phyloP scores from a whole-genome alignment of 2,113 vertebrate genomes.

The Etheostoma spectabile region DNA sequence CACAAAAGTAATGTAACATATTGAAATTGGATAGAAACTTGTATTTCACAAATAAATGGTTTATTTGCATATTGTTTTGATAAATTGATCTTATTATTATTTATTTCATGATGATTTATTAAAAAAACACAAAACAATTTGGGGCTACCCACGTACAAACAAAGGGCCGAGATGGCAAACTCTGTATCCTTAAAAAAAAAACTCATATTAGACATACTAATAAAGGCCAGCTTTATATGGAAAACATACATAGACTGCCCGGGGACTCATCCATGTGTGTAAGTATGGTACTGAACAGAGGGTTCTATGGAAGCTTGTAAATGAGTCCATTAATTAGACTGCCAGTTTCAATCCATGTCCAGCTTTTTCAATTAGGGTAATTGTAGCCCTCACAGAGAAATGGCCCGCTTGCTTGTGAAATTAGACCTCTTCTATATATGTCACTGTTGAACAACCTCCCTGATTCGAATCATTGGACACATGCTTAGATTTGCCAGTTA shows the following conservation, averaged over 20 bases:
- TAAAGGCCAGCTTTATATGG: background rate
- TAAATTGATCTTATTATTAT: background rate
- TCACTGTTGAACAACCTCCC: conserved; percentile 44
- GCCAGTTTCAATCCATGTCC: conserved; percentile 76
- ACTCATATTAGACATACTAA: conserved; percentile 3
- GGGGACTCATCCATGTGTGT: conserved; percentile 34
- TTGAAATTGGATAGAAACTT: background rate
- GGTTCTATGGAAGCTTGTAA: conserved; percentile 61
- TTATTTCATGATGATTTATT: background rate
- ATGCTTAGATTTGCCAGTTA: conserved; percentile 39
- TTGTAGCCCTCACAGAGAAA: conserved; percentile 65
- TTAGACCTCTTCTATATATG: conserved; percentile 58
- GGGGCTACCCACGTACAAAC: background rate
- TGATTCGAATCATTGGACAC: conserved; percentile 47
- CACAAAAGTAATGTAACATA: too few relatives aligned
- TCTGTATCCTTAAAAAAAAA: background rate
- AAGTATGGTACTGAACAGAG: conserved; percentile 42
- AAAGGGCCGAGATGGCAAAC: background rate
- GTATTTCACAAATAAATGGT: background rate
- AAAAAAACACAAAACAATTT: too few relatives aligned
- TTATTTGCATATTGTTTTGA: too few relatives aligned
- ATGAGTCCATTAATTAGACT: conserved; percentile 73
- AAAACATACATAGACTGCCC: background rate
- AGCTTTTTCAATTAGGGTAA: conserved; percentile 75
- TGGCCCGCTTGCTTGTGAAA: conserved; percentile 63